Base-by-base conservation (phyloP, 1,140 invertebrate genomes). In the Saccostrea echinata region DNA sequence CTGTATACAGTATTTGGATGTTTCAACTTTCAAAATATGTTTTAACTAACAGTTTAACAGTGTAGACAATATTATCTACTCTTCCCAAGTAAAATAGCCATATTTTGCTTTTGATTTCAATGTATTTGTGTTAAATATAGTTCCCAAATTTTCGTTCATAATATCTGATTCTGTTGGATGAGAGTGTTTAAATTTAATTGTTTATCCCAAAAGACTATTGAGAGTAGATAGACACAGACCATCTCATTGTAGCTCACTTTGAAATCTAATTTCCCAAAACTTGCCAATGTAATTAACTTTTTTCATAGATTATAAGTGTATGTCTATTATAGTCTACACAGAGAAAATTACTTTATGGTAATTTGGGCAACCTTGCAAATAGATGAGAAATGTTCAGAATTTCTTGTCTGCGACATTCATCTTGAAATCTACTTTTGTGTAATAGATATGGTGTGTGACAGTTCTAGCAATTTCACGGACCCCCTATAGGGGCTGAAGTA, bases 301-400 rank as follows among this genome's bases (percentile, higher is more conserved):
- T 76, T 76, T 76, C 68, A 76, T 24, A 76, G 68, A 27, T 30
- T 76, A 76, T 76, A 76, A 30, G 68, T 76, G 68, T 35, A 76
- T 27, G 68, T 76, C 68, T 76, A 76, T 30, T 76, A 76, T 76
- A 76, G 68, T 30, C 27, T 76, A 27, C 27, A 76, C 68, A 76
- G 68, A 76, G 68, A 76, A 76, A 76, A 76, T 76, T 76, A 76
- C 27, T 76, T 76, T 76, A 76, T 76, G 68, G 68, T 76, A 76
- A 76, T 76, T 76, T 30, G 18, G 68, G 68, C 68, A 76, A 76
- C 24, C 68, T 76, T 61, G 68, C 24, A 76, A 30, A 27, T 76
- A 76, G 30, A 76, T 76, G 68, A 33, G 68, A 76, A 30, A 18
- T 76, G 16, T 27, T 76, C 24, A 27, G 24, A 76, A 76, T 33